These are phyloP conservation scores for Microplitis manilae DNA, from an alignment of 2,888 invertebrate species.

Conservation along the genomic window DNA sequence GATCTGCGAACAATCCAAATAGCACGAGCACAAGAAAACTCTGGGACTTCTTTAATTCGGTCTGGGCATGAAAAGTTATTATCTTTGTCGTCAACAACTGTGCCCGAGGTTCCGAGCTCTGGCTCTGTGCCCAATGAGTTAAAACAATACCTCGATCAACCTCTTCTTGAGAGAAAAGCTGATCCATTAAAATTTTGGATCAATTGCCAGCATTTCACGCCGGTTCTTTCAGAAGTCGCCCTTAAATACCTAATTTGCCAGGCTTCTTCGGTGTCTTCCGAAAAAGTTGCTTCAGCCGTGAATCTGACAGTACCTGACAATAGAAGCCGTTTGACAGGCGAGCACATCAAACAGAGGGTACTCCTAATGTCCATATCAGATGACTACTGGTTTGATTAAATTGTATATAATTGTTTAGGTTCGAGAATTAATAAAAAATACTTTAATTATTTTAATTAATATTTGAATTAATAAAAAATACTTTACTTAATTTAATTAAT, in stretches of 20 bases:
- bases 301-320: background rate
- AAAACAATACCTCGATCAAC: background rate
- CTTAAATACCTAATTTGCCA: background rate
- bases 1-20: background rate
- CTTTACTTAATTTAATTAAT: too few species aligned
- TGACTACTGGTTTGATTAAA: background rate
- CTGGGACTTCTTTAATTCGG: background rate
- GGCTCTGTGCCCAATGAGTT: background rate
- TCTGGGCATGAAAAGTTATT: background rate
- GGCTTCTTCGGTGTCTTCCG: background rate
- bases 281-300: background rate
- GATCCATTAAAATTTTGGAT: background rate
- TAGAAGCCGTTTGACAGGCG: background rate
- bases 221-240: background rate
- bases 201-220: background rate
- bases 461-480: too few species aligned
- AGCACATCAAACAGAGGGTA: background rate
- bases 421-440: too few species aligned
- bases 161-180: background rate
- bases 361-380: background rate
- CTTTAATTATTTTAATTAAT: too few species aligned
- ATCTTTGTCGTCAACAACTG: background rate
- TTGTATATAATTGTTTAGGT: too few species aligned
- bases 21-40: background rate
- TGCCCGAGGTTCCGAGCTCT: background rate